A percentile compares a stretch with the other conserved stretches of the same genome.
Conservation (phyloP, 2,888 invertebrate species). For the Megalurothrips usitatus region DNA sequence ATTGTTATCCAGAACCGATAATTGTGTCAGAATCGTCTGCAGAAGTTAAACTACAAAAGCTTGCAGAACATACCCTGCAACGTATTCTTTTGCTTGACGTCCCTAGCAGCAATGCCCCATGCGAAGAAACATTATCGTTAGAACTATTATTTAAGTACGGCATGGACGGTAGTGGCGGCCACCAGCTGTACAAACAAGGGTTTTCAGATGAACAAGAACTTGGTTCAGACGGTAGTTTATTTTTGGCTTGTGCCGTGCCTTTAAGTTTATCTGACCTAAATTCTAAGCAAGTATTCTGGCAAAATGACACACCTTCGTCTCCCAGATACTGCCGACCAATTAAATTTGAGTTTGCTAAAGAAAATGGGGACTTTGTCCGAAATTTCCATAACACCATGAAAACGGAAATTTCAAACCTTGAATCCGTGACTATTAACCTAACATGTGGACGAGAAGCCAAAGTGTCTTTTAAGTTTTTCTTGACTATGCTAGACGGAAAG, state of each 20-base stretch:
- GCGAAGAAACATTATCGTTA: neutral
- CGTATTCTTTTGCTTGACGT: neutral
- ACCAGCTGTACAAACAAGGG: neutral
- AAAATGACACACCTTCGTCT: neutral
- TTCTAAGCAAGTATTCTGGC: neutral
- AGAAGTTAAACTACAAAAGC: neutral
- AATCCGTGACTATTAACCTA: neutral
- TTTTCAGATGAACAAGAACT: neutral
- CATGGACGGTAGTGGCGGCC: constrained; percentile 5
- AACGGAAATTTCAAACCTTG: neutral
- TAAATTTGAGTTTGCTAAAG: neutral
- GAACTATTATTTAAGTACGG: neutral
- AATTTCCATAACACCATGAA: neutral
- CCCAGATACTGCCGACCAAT: constrained; percentile 2
- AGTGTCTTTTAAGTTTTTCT: neutral
- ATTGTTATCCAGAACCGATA: neutral
- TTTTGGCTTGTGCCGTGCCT: neutral
- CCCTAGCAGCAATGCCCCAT: no score
- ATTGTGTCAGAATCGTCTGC: neutral
- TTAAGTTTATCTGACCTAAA: neutral
- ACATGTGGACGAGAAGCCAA: neutral
- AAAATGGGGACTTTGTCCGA: neutral
- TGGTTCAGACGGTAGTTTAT: neutral
- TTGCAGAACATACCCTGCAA: neutral
- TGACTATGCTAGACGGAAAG: neutral